Percentiles rank a stretch among this genome's conserved stretches.
These are phyloP conservation scores for Apis laboriosa DNA, from an alignment of 1,140 invertebrate species.

Conservation along the genomic window DNA sequence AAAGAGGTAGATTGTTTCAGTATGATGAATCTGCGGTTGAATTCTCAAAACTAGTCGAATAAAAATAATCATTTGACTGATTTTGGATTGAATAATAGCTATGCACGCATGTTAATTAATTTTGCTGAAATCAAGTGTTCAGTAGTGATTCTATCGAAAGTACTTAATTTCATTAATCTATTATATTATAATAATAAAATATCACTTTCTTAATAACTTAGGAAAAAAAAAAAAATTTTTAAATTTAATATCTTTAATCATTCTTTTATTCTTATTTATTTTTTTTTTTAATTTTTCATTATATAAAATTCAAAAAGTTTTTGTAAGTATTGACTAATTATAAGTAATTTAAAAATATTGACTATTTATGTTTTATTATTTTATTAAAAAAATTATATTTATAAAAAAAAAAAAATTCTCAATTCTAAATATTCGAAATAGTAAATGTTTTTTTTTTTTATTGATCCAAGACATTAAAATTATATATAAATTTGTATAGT, in stretches of 20 bases:
- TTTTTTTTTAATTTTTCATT: neutral
- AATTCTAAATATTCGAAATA: too few relatives aligned
- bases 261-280: neutral
- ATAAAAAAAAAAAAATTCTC: neutral
- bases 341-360: neutral
- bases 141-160: constrained; percentile 2
- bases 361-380: neutral
- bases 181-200: neutral
- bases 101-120: constrained; percentile 49
- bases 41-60: constrained; percentile 76
- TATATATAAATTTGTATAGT: neutral
- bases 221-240: neutral
- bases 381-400: neutral
- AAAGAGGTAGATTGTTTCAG: constrained; percentile 76
- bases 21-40: constrained; percentile 71
- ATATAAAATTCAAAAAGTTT: constrained; percentile 9
- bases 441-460: too few relatives aligned
- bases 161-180: constrained; percentile 1
- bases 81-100: constrained; percentile 39
- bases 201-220: neutral
- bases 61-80: constrained; percentile 37
- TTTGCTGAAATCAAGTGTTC: constrained; percentile 8
- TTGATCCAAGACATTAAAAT: constrained; percentile 15
- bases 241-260: neutral
- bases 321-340: neutral